Conservation (phyloP, 2,888 invertebrate species). For the Maniola hyperantus region DNA sequence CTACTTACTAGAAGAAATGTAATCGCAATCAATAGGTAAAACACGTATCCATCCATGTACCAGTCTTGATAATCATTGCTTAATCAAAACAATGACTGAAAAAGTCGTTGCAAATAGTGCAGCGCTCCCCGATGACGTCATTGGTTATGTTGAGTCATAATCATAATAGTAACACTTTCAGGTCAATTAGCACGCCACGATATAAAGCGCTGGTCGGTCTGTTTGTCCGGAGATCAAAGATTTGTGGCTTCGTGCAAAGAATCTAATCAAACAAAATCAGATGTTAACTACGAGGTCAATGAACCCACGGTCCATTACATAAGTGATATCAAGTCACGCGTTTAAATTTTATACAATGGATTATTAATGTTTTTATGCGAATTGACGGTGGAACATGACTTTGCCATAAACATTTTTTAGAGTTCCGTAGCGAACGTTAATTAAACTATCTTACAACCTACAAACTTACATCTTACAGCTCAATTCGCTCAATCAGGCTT, state of each 20-base stretch:
- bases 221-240: constrained; percentile 42
- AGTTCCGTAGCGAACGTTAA: not conserved
- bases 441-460: not conserved
- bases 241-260: constrained; percentile 34
- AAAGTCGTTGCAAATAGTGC: constrained; percentile 1
- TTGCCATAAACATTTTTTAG: constrained; percentile 37
- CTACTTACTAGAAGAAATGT: too few species aligned
- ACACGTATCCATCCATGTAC: not conserved
- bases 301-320: constrained; percentile 38
- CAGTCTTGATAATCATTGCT: not conserved
- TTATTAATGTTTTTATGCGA: constrained; percentile 42
- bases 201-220: constrained; percentile 39
- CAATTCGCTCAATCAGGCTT: too few species aligned
- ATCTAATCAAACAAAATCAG: constrained; percentile 42
- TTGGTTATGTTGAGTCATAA: constrained; percentile 32
- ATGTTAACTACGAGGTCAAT: constrained; percentile 38
- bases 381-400: constrained; percentile 42
- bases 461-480: not conserved
- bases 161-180: constrained; percentile 43
- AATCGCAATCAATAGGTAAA: too few species aligned
- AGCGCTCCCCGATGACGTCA: constrained; percentile 38
- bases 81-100: not conserved
- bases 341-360: constrained; percentile 43
- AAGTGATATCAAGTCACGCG: constrained; percentile 45
- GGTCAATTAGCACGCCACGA: constrained; percentile 42